These are phyloP conservation scores for Drosophila atripex DNA, from an alignment of 2,888 invertebrate genomes.

Conservation along the genomic window DNA sequence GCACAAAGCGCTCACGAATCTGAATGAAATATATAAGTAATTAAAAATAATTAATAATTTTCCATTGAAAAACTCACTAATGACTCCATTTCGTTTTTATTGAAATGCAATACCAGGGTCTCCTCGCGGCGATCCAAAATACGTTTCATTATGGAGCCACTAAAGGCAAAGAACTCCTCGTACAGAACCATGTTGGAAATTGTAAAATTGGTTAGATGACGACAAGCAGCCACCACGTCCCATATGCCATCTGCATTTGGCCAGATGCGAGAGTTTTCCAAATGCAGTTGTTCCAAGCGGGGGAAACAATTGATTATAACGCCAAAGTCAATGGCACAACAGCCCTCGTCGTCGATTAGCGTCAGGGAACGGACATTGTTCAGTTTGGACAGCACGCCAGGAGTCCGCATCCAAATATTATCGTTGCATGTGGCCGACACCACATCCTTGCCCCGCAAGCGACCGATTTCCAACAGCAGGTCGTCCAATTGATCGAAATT, in stretches of 20 bases:
- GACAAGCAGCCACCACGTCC: constrained; percentile 22
- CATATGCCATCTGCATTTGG: constrained; percentile 24
- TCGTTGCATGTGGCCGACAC: constrained; percentile 17
- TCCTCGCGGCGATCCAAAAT: constrained; percentile 6
- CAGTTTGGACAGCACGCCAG: neutral
- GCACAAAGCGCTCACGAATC: constrained; percentile 21
- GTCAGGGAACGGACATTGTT: constrained; percentile 8
- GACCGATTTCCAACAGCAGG: constrained; percentile 10
- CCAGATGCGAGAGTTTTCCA: constrained; percentile 23
- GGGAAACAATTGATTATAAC: constrained; percentile 14
- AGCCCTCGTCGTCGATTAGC: constrained; percentile 27
- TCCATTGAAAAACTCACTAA: constrained; percentile 4
- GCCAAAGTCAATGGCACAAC: constrained; percentile 9
- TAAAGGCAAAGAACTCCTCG: constrained; percentile 11
- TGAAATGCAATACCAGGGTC: constrained; percentile 12
- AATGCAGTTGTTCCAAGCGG: constrained; percentile 24
- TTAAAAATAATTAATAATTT: neutral
- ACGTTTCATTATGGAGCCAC: constrained; percentile 10
- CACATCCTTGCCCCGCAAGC: constrained; percentile 16
- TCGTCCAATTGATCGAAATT: neutral
- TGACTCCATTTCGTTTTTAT: neutral
- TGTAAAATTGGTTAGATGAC: constrained; percentile 8
- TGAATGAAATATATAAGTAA: neutral
- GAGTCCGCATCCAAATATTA: constrained; percentile 12
- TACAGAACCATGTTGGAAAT: constrained; percentile 8